phyloP scores from a whole-genome alignment of 2,888 invertebrate genomes.

The Brenthis ino region DNA sequence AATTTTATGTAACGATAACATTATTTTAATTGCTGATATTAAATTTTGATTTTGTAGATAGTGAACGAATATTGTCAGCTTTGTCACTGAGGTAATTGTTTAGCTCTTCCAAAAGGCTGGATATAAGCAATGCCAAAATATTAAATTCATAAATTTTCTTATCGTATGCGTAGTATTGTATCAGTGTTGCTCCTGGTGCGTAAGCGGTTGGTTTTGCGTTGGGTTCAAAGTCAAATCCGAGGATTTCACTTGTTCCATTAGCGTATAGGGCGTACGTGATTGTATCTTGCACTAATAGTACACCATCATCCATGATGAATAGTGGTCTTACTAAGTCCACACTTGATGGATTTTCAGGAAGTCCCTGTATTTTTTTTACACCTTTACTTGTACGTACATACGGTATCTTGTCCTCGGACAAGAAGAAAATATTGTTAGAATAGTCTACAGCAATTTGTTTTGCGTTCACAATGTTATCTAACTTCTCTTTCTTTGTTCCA shows the following conservation, averaged over 20 bases:
- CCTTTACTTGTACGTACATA: conserved; percentile 49
- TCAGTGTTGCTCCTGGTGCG: conserved; percentile 53
- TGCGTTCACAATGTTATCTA: conserved; percentile 53
- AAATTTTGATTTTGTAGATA: neutral
- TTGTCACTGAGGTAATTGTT: neutral
- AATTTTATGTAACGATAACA: too few species aligned
- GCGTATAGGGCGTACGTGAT: conserved; percentile 49
- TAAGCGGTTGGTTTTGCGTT: conserved; percentile 55
- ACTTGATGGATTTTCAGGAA: conserved; percentile 49
- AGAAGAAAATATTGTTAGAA: conserved; percentile 59
- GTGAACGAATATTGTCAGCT: neutral
- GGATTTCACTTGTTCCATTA: conserved; percentile 52
- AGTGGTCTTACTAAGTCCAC: conserved; percentile 55
- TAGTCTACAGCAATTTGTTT: conserved; percentile 60
- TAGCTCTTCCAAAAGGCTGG: neutral
- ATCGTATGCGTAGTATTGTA: conserved; percentile 60
- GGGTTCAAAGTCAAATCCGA: conserved; percentile 46
- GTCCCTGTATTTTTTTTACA: conserved; percentile 53
- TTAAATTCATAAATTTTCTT: conserved; percentile 69
- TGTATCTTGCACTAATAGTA: conserved; percentile 52
- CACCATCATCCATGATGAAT: conserved; percentile 49
- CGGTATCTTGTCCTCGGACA: conserved; percentile 49
- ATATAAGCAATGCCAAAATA: conserved; percentile 31
- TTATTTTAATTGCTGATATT: neutral
- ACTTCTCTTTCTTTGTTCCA: conserved; percentile 55